phyloP scores from a whole-genome alignment of 1,140 invertebrate genomes.

The Drosophila repletoides region DNA sequence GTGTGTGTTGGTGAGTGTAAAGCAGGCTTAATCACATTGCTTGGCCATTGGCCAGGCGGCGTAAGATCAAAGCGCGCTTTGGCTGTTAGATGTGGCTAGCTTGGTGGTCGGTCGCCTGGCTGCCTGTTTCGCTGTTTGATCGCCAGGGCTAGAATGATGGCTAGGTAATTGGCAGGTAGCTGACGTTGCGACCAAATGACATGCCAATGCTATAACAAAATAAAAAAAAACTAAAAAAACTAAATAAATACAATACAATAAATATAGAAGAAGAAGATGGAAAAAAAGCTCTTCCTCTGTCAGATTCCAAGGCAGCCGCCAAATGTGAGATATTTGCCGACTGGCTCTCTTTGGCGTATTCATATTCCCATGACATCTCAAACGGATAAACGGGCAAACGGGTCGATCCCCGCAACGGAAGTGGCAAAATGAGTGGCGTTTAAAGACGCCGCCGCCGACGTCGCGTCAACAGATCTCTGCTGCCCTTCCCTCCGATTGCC shows the following conservation, averaged over 20 bases:
- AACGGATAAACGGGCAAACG: constrained; percentile 31
- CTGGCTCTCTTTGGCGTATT: constrained; percentile 26
- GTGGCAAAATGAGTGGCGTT: constrained; percentile 79
- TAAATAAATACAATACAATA: background rate
- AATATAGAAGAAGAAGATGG: constrained; percentile 31
- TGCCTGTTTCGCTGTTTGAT: background rate
- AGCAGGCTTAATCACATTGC: constrained; percentile 80
- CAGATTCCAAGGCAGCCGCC: constrained; percentile 16
- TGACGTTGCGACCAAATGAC: constrained; percentile 65
- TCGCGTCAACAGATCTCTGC: background rate
- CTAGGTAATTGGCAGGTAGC: constrained; percentile 75
- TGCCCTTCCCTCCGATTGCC: background rate
- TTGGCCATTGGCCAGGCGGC: constrained; percentile 79
- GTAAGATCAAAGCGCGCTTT: constrained; percentile 67
- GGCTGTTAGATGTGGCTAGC: constrained; percentile 74
- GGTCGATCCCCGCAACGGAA: constrained; percentile 59
- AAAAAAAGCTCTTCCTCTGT: constrained; percentile 63
- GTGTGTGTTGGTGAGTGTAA: constrained; percentile 42
- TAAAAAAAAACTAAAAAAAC: constrained; percentile 26
- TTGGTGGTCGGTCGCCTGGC: constrained; percentile 58
- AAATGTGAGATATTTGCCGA: constrained; percentile 55
- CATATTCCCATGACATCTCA: constrained; percentile 74
- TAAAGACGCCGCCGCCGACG: constrained; percentile 60
- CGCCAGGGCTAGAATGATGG: constrained; percentile 60
- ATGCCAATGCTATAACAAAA: constrained; percentile 50